Evolutionary conservation across 2,797 vertebrate genomes (phyloP).

Genomic region (Pristis pectinata): DNA sequence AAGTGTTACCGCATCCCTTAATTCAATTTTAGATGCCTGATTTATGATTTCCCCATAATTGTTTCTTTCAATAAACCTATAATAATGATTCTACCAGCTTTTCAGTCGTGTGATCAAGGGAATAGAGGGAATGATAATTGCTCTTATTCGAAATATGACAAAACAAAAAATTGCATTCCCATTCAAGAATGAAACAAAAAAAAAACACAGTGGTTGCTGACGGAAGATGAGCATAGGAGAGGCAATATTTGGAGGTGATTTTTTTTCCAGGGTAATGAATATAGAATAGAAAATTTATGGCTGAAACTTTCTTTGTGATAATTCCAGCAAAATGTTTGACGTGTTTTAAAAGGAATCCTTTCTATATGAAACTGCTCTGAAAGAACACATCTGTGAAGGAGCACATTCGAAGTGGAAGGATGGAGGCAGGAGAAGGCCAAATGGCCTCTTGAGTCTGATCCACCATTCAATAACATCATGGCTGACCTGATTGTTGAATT

Average conservation of each 20-base stretch:
- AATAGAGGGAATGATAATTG: not conserved
- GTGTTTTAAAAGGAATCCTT: not conserved
- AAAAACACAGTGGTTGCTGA: no score
- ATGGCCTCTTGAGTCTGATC: no score
- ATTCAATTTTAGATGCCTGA: not conserved
- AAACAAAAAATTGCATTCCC: not conserved
- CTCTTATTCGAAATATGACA: not conserved
- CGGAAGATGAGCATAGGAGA: no score
- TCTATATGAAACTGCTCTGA: not conserved
- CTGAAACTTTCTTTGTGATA: not conserved
- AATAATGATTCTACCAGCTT: not conserved
- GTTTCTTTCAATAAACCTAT: slow-evolving; percentile 19
- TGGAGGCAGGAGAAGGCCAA: no score
- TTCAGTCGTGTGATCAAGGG: not conserved
- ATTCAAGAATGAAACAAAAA: not conserved
- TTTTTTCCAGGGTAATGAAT: no score
- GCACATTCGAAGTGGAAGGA: no score
- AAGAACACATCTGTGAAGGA: not conserved
- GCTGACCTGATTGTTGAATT: not conserved
- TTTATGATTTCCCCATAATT: not conserved
- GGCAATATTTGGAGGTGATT: no score
- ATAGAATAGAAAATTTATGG: not conserved
- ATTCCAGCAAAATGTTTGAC: not conserved
- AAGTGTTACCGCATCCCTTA: not conserved
- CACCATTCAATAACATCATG: no score